Conservation (phyloP, 2,113 vertebrate genomes). For the Sclerurus mexicanus region DNA sequence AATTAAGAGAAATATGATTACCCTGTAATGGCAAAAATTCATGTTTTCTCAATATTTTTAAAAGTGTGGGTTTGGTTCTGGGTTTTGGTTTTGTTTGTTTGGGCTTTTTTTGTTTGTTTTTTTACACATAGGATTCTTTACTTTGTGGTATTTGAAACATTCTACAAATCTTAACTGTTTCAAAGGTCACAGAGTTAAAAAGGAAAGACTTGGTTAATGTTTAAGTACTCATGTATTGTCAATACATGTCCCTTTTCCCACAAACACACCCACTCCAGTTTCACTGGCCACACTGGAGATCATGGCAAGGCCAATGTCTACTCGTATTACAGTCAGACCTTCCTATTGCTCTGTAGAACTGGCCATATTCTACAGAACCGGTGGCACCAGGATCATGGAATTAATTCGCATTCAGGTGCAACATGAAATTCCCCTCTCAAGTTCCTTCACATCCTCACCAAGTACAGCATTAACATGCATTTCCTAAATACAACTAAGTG, state of each 20-base stretch:
- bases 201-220: not conserved
- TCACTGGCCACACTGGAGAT: not conserved
- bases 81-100: not conserved
- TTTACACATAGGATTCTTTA: not conserved
- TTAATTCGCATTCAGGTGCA: not conserved
- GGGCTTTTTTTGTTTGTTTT: not conserved
- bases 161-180: not conserved
- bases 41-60: not conserved
- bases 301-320: not conserved
- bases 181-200: not conserved
- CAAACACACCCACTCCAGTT: not conserved
- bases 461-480: not conserved
- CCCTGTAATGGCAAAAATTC: not conserved
- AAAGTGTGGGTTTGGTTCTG: not conserved
- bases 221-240: not conserved
- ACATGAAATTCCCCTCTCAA: not conserved
- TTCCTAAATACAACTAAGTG: not conserved
- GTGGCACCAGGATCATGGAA: not conserved
- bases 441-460: not conserved
- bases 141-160: not conserved
- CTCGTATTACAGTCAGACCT: not conserved
- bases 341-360: not conserved
- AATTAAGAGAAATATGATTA: not conserved
- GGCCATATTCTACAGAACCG: rapidly evolving
- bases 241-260: not conserved